These are phyloP conservation scores for Xanthorhoe designata DNA, from an alignment of 2,888 invertebrate genomes.

Conservation along the genomic window DNA sequence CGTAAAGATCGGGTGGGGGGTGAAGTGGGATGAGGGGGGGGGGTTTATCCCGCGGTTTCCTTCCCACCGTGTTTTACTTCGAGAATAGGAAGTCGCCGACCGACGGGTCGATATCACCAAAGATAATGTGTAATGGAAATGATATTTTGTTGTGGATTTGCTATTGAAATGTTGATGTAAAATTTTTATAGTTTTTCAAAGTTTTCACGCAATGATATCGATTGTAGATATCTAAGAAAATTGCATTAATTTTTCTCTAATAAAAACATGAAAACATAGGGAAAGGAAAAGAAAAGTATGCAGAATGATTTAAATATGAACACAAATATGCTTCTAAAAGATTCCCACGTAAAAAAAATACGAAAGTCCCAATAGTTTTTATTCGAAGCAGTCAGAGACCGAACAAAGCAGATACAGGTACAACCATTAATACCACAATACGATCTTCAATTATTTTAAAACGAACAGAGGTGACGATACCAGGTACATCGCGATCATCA, in stretches of 20 bases:
- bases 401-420: neutral
- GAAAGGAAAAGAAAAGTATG: neutral
- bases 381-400: neutral
- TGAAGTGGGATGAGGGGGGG: constrained; percentile 57
- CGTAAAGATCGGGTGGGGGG: constrained; percentile 81
- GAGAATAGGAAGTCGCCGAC: constrained; percentile 84
- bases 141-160: constrained; percentile 41
- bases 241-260: neutral
- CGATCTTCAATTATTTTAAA: too few species aligned
- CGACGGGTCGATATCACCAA: constrained; percentile 84
- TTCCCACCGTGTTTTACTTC: constrained; percentile 85
- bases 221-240: neutral
- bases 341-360: neutral
- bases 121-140: constrained; percentile 69
- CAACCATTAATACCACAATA: too few species aligned
- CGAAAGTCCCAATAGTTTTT: neutral
- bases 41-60: constrained; percentile 85
- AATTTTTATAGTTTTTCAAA: constrained; percentile 1
- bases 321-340: neutral
- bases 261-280: neutral
- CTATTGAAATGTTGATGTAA: constrained; percentile 7
- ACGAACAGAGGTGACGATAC: neutral
- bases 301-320: neutral
- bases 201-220: constrained; percentile 1
- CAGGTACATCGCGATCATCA: constrained; percentile 19